Evolutionary conservation across 2,888 invertebrate genomes (phyloP).

Genomic region (Auanema sp.): DNA sequence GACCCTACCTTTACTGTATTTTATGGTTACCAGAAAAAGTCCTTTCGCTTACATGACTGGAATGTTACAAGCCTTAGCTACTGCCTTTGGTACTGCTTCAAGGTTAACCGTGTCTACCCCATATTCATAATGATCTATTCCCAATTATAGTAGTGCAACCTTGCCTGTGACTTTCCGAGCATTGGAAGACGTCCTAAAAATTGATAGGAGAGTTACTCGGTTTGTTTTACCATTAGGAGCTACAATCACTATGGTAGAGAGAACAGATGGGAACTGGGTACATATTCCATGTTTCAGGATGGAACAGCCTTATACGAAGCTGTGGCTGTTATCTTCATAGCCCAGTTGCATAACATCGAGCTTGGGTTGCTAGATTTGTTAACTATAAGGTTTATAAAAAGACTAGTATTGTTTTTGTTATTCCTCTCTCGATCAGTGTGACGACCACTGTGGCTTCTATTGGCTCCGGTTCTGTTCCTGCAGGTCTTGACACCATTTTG

Average conservation of each 20-base stretch:
- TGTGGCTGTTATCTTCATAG: constrained; percentile 94
- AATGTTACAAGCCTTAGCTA: constrained; percentile 86
- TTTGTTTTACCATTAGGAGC: constrained; percentile 97
- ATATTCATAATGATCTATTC: too few species aligned
- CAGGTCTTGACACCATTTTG: constrained; percentile 74
- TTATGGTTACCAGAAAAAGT: constrained; percentile 73
- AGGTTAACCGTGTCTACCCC: constrained; percentile 67
- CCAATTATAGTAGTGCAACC: constrained; percentile 73
- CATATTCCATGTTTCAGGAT: too few species aligned
- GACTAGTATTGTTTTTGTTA: background rate
- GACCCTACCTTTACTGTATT: constrained; percentile 83
- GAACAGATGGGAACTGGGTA: too few species aligned
- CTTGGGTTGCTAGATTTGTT: constrained; percentile 85
- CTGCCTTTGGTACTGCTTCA: constrained; percentile 93
- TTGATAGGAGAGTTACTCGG: constrained; percentile 80
- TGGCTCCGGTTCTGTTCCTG: constrained; percentile 75
- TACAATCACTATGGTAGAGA: constrained; percentile 77
- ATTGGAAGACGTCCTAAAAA: constrained; percentile 81
- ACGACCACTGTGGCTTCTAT: constrained; percentile 75
- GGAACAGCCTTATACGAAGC: constrained; percentile 81
- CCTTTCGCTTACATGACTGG: constrained; percentile 63
- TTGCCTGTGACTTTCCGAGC: constrained; percentile 92
- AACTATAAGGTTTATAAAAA: constrained; percentile 77
- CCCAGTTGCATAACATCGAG: constrained; percentile 82
- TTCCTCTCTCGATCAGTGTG: constrained; percentile 64